phyloP scores from a whole-genome alignment of 2,113 vertebrate genomes.

The Hemiprocne comata region DNA sequence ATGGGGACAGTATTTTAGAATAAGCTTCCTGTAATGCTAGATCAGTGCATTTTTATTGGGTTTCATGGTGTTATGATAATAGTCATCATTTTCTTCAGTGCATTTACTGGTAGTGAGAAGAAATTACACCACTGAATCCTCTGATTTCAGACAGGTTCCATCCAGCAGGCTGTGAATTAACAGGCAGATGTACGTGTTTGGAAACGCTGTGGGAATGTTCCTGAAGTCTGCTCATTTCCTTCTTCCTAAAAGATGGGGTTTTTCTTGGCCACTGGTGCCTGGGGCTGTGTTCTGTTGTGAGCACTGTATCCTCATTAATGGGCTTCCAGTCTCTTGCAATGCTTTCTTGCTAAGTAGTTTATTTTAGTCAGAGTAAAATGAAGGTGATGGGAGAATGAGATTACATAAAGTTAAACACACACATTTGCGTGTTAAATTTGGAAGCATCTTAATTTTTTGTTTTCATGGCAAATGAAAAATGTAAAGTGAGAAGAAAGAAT shows the following conservation, averaged over 20 bases:
- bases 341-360: not conserved
- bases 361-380: not conserved
- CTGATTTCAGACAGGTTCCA: not conserved
- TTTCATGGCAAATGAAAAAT: not conserved
- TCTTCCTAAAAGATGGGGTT: not conserved
- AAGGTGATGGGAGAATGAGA: not conserved
- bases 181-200: accelerated
- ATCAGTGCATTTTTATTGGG: not conserved
- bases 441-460: not conserved
- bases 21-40: not conserved
- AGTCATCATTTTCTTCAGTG: not conserved
- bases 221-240: not conserved
- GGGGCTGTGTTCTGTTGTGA: accelerated
- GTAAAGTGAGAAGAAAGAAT: not conserved
- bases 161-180: not conserved
- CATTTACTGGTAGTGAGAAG: not conserved
- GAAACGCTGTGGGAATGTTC: accelerated
- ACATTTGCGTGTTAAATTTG: accelerated
- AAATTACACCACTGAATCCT: not conserved
- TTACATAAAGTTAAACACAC: not conserved
- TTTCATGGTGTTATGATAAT: not conserved
- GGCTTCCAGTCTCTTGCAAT: not conserved
- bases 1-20: not conserved
- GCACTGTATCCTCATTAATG: accelerated
- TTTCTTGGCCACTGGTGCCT: not conserved